These are phyloP conservation scores for Pseudomyrmex concolor DNA, from an alignment of 1,140 invertebrate species.

Conservation along the genomic window DNA sequence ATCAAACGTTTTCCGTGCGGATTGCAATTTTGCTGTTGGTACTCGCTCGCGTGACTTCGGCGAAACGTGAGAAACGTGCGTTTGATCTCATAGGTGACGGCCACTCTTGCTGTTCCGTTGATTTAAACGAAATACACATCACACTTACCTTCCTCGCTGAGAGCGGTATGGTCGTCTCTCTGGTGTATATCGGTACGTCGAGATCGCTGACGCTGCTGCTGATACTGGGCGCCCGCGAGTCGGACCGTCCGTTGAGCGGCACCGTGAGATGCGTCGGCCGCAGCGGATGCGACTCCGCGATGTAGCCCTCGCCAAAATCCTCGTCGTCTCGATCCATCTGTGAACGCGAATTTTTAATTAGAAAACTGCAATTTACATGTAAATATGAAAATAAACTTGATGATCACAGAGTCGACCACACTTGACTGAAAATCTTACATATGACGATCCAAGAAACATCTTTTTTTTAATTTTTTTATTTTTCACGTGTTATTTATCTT, in stretches of 20 bases:
- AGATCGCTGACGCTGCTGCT: conserved; percentile 87
- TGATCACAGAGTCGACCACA: no score
- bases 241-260: conserved; percentile 77
- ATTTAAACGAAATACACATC: background rate
- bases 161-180: conserved; percentile 81
- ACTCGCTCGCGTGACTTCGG: no score
- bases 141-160: conserved; percentile 79
- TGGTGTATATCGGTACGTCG: conserved; percentile 86
- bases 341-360: conserved; percentile 10
- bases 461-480: background rate
- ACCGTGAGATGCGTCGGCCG: conserved; percentile 85
- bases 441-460: no score
- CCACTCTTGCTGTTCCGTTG: background rate
- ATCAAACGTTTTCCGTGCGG: no score
- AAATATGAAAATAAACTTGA: background rate
- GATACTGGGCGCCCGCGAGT: conserved; percentile 85
- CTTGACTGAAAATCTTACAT: no score
- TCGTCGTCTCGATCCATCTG: conserved; percentile 86
- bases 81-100: background rate
- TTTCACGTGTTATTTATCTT: background rate
- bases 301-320: conserved; percentile 86
- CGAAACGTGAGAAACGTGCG: no score
- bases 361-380: background rate
- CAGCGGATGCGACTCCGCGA: conserved; percentile 86
- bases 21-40: no score